Evolutionary conservation across 2,113 vertebrate genomes (phyloP).

Genomic region (Labeo catla): DNA sequence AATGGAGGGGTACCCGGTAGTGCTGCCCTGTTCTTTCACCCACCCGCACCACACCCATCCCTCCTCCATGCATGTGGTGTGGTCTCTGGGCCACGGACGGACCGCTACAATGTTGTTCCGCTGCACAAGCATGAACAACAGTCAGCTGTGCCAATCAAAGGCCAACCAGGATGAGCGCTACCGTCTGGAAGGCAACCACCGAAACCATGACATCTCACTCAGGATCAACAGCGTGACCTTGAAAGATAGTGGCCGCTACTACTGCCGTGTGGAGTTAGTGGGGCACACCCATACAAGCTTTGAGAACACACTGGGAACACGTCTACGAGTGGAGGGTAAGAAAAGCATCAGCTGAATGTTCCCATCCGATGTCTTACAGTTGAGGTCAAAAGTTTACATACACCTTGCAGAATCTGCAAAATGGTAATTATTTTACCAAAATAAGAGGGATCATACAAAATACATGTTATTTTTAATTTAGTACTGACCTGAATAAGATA

Average conservation of each 20-base stretch:
- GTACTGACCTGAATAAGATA: no score
- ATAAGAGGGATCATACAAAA: no score
- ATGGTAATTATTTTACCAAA: no score
- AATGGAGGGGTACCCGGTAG: conserved; percentile 80
- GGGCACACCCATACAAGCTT: conserved; percentile 82
- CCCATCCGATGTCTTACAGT: neutral
- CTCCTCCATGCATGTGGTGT: conserved; percentile 83
- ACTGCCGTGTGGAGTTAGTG: conserved; percentile 86
- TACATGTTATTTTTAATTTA: no score
- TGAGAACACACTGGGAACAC: conserved; percentile 87
- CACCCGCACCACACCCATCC: conserved; percentile 88
- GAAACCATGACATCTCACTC: conserved; percentile 87
- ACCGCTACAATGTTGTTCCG: conserved; percentile 80
- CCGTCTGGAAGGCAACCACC: conserved; percentile 87
- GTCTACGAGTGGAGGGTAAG: conserved; percentile 84
- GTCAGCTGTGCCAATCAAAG: conserved; percentile 79
- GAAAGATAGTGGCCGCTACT: conserved; percentile 87
- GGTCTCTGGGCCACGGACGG: conserved; percentile 83
- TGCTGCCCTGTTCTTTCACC: conserved; percentile 90
- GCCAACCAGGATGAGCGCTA: conserved; percentile 85
- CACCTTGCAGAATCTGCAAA: no score
- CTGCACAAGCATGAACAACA: conserved; percentile 77
- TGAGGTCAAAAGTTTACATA: no score
- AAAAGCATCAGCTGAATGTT: neutral
- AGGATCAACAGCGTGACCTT: conserved; percentile 82